Percentiles rank a stretch among this genome's conserved stretches.
phyloP scores from a whole-genome alignment of 2,113 vertebrate species.

The Campylomormyrus tamandua region DNA sequence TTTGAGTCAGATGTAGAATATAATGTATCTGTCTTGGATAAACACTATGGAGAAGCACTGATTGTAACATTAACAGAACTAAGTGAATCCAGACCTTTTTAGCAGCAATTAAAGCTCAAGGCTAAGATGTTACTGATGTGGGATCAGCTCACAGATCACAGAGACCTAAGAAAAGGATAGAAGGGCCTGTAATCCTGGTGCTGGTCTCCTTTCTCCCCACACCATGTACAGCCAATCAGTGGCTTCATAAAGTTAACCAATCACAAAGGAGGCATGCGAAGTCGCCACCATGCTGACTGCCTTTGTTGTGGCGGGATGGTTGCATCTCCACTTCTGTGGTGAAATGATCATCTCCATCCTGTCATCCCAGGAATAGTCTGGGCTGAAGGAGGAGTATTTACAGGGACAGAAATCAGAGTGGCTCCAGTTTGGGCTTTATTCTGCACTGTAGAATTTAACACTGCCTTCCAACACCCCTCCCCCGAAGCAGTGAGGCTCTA shows the following conservation, averaged over 20 bases:
- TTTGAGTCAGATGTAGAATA: constrained; percentile 5
- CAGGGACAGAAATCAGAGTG: background rate
- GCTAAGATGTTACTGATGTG: background rate
- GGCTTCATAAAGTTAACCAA: background rate
- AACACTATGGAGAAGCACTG: background rate
- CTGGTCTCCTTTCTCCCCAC: background rate
- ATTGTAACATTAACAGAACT: constrained; percentile 4
- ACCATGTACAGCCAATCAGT: background rate
- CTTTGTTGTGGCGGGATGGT: background rate
- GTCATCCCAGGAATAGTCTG: background rate
- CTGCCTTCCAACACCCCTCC: background rate
- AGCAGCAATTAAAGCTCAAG: background rate
- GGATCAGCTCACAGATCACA: background rate
- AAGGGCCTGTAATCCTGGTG: background rate
- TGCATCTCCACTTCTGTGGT: background rate
- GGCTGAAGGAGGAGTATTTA: background rate
- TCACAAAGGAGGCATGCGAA: background rate
- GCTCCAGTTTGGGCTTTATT: background rate
- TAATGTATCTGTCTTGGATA: background rate
- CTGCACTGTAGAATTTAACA: background rate
- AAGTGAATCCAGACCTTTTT: constrained; percentile 1
- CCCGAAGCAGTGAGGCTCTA: background rate
- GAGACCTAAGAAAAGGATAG: background rate
- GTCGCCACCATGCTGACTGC: background rate
- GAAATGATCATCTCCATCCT: background rate